These are phyloP conservation scores for Folsomia candida DNA, from an alignment of 2,888 invertebrate species.

Conservation along the genomic window DNA sequence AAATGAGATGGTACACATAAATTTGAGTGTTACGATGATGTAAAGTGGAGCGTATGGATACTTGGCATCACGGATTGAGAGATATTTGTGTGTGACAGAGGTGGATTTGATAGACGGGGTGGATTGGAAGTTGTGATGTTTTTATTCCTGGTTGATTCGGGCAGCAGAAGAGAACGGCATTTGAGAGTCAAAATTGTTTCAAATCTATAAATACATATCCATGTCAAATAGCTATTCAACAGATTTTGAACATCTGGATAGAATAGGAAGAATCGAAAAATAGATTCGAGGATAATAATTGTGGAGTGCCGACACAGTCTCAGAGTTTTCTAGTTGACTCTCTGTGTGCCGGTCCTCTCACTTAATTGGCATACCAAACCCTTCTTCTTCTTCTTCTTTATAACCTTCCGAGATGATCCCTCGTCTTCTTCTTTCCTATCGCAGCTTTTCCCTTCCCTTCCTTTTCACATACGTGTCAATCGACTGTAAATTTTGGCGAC, in stretches of 20 bases:
- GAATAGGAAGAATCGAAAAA: conserved; percentile 44
- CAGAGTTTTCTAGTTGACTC: conserved; percentile 47
- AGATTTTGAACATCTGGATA: conserved; percentile 50
- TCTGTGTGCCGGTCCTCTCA: conserved; percentile 32
- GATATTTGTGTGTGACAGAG: not conserved
- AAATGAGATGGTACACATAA: too few relatives aligned
- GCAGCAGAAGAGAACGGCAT: conserved; percentile 16
- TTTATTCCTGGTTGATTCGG: conserved; percentile 1
- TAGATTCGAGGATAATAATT: conserved; percentile 49
- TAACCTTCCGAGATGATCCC: conserved; percentile 33
- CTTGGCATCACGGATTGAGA: conserved; percentile 1
- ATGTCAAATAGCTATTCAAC: conserved; percentile 49
- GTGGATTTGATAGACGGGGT: conserved; percentile 7
- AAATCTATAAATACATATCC: conserved; percentile 51
- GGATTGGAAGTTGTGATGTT: not conserved
- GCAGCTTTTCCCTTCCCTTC: conserved; percentile 12
- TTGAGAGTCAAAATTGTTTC: conserved; percentile 43
- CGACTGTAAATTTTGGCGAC: conserved; percentile 52
- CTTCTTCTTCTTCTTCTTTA: conserved; percentile 29
- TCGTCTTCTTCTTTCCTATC: conserved; percentile 24
- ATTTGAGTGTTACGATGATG: conserved; percentile 14
- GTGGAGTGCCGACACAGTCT: conserved; percentile 45
- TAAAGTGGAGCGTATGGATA: conserved; percentile 4
- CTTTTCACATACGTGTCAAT: conserved; percentile 51
- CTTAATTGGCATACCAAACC: conserved; percentile 51